Base-by-base conservation (phyloP, 2,113 vertebrate species). In the Oncorhynchus gorbuscha region DNA sequence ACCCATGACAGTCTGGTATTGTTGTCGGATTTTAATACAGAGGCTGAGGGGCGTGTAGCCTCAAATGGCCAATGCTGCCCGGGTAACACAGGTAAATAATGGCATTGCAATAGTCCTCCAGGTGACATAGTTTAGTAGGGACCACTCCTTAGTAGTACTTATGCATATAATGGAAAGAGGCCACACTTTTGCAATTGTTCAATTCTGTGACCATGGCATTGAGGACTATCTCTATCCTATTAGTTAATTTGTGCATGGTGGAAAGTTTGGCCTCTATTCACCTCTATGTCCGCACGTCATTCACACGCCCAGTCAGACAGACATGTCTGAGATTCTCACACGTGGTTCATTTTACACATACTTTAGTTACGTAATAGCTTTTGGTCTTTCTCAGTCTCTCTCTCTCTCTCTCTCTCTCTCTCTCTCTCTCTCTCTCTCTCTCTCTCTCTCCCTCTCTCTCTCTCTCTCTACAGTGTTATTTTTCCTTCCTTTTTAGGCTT, bases 281-380 rank as follows among this genome's bases (percentile, higher is more conserved):
- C 9, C 12, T 5, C 51, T 55, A 55, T 55, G 5, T 55, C 65
- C 28, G 26, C 62, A 74, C 87, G 14, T 82, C 78, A 79, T 87
- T 89, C 80, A 81, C 69, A 83, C 26, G 16, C 39, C 69, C 62
- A 84, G 61, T 20, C n/a, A 62, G 59, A 62, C n/a, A 62, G 59
- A 78, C 48, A 59, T 80, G 75, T 75, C 65, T 28, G 16, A 45
- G 72, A 76, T 62, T 91, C 87, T 86, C 16, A 55, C 88, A 90
- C 83, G 45, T 65, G 74, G 89, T 91, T 92, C 88, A 81, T 87
- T 89, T 89, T 89, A 89, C 89, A 83, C 77, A 85, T 86, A 85
- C 79, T 71, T 69, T 75, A 76, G 74, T 85, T 90, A 88, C 81
- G 81, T 78, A 89, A 90, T 78, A 58, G 30, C 49, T 73, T 75